phyloP scores from a whole-genome alignment of 1,140 invertebrate genomes.

The Diabrotica undecimpunctata region DNA sequence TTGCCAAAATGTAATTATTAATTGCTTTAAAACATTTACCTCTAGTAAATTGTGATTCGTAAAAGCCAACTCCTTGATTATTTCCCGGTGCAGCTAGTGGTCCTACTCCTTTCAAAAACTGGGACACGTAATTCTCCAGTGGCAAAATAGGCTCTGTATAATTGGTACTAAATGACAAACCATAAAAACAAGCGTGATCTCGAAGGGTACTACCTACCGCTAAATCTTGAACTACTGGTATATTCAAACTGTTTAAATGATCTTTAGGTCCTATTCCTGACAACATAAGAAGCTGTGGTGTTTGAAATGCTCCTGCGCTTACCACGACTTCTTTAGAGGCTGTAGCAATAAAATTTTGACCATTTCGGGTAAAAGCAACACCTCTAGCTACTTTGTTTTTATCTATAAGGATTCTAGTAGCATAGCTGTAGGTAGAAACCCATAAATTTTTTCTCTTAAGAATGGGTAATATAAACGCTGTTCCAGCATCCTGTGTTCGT shows the following conservation, averaged over 20 bases:
- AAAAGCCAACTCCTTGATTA: slow-evolving; percentile 23
- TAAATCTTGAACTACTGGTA: slow-evolving; percentile 50
- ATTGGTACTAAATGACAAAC: slow-evolving; percentile 51
- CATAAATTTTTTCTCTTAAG: slow-evolving; percentile 54
- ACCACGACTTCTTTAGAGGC: slow-evolving; percentile 59
- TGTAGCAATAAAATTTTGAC: slow-evolving; percentile 42
- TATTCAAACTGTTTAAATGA: slow-evolving; percentile 47
- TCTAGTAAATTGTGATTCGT: slow-evolving; percentile 21
- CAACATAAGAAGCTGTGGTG: slow-evolving; percentile 55
- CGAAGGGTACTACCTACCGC: slow-evolving; percentile 76
- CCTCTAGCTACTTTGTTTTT: slow-evolving; percentile 56
- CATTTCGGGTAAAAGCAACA: slow-evolving; percentile 52
- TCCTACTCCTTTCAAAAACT: slow-evolving; percentile 23
- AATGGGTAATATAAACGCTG: slow-evolving; percentile 54
- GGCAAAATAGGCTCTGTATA: slow-evolving; percentile 19
- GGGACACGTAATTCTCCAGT: slow-evolving; percentile 13
- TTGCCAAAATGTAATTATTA: too few relatives aligned
- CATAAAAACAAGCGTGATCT: slow-evolving; percentile 79
- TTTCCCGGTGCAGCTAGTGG: slow-evolving; percentile 20
- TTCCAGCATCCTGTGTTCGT: slow-evolving; percentile 54
- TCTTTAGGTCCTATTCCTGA: slow-evolving; percentile 57
- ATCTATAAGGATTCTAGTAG: slow-evolving; percentile 55
- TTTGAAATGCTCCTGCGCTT: slow-evolving; percentile 49
- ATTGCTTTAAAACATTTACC: not conserved
- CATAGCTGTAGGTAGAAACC: slow-evolving; percentile 48